These are phyloP conservation scores for Batillaria attramentaria DNA, from an alignment of 1,140 invertebrate species.

Conservation along the genomic window DNA sequence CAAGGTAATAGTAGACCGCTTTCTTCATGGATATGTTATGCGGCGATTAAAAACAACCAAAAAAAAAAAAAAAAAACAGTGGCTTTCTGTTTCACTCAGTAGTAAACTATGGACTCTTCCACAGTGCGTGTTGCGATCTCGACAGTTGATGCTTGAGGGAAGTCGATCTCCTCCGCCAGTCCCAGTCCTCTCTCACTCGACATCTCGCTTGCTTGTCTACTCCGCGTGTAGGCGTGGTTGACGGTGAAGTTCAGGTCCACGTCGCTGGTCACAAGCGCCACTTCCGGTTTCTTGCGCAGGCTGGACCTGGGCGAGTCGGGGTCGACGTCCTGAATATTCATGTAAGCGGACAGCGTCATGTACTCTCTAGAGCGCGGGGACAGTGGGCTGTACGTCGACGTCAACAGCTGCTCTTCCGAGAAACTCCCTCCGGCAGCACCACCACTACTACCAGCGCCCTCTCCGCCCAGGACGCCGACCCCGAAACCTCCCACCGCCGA, in stretches of 20 bases:
- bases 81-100: background rate
- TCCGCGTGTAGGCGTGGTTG: constrained; percentile 39
- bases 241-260: constrained; percentile 50
- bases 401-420: background rate
- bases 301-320: constrained; percentile 25
- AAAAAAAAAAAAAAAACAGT: background rate
- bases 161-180: constrained; percentile 41
- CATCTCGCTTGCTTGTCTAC: constrained; percentile 17
- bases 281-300: constrained; percentile 37
- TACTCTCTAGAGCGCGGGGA: constrained; percentile 29
- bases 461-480: background rate
- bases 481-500: background rate
- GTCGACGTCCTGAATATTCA: constrained; percentile 42
- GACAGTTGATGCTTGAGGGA: constrained; percentile 24
- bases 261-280: constrained; percentile 46
- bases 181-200: constrained; percentile 29
- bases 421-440: background rate
- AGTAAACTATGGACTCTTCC: constrained; percentile 14
- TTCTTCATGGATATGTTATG: background rate
- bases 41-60: background rate
- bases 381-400: constrained; percentile 27
- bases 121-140: constrained; percentile 9
- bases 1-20: too few relatives aligned
- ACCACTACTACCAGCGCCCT: background rate
- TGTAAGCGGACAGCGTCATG: constrained; percentile 45